Base-by-base conservation (phyloP, 2,888 invertebrate genomes). In the Diaprepes abbreviatus region DNA sequence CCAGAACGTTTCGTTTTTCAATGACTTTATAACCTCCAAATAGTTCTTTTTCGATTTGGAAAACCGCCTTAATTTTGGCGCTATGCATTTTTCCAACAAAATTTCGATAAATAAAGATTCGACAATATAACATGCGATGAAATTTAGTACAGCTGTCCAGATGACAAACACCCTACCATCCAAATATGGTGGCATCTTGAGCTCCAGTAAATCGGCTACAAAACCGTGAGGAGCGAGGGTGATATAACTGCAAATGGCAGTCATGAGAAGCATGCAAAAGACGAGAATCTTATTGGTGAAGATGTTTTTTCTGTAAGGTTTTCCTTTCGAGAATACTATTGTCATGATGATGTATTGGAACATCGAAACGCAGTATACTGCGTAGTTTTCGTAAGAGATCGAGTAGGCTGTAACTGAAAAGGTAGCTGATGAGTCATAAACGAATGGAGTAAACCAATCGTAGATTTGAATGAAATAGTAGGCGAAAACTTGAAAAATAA, bases 301-400 rank as follows among this genome's bases (percentile, higher is more conserved):
- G 57, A 91, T 85, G 0, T 87, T 85, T 77, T 87, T 86, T 40
- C 91, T 83, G 77, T 90, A 91, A 0, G 91, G 91, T 60, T 88
- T 88, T 0, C 91, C 91, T 69, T 88, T 88, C 0, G 91, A 90
- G 79, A 89, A 91, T 35, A 88, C 86, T 60, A 90, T 82, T 0
- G 89, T 90, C 81, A 89, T 86, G 0, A 86, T 87, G 19, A 91
- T 87, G 79, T 91, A 91, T 77, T 91, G 91, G 77, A 89, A 91
- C 68, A 88, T 85, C 0, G 90, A 89, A 0, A 89, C 81, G 0
- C 87, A 83, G 78, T 88, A 92, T 1, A 91, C 85, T 0, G 89
- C 85, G 74, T 89, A 90, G 77, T 89, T 90, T 78, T 91, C 90
- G 78, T 87, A 88, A 40, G 87, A 87, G 6, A 50, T 48, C 17